Percentiles rank a stretch among this genome's conserved stretches.
These are phyloP conservation scores for Setipinna tenuifilis DNA, from an alignment of 2,797 vertebrate species.

Conservation along the genomic window DNA sequence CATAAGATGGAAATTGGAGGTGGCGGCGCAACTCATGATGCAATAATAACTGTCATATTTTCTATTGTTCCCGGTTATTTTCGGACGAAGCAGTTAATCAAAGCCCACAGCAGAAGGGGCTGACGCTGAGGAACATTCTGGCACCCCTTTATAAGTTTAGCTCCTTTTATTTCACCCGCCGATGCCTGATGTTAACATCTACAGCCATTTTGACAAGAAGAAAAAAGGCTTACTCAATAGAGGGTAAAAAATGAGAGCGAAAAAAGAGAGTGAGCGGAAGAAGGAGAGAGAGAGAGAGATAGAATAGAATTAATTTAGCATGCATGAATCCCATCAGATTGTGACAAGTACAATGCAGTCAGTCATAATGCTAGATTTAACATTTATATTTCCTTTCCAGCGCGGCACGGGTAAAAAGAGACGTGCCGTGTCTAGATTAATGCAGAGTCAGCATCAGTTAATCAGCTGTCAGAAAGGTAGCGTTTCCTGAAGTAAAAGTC, in stretches of 20 bases:
- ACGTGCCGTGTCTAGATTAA: not conserved
- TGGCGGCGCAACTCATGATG: conserved; percentile 13
- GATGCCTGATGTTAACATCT: conserved; percentile 2
- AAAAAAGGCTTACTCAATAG: conserved; percentile 18
- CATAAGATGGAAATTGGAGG: conserved; percentile 19
- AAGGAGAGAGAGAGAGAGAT: not conserved
- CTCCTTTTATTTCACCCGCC: not conserved
- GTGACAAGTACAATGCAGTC: conserved; percentile 38
- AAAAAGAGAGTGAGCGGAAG: not conserved
- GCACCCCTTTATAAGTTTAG: not conserved
- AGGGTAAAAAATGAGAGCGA: not conserved
- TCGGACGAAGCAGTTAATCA: conserved; percentile 15
- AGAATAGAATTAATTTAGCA: conserved; percentile 45
- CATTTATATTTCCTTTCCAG: conserved; percentile 34
- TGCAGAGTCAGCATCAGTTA: conserved; percentile 3
- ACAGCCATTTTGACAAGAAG: conserved; percentile 18
- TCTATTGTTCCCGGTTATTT: conserved; percentile 14
- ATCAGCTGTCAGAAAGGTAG: not conserved
- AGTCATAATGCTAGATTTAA: conserved; percentile 39
- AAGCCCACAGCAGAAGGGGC: conserved; percentile 9
- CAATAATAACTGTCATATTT: conserved; percentile 25
- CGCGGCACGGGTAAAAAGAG: not conserved
- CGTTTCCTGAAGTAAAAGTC: not conserved
- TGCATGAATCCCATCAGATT: conserved; percentile 41
- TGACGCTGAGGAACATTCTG: not conserved